Evolutionary conservation across 1,140 invertebrate species (phyloP).

Genomic region (Macrocentrus cingulum): DNA sequence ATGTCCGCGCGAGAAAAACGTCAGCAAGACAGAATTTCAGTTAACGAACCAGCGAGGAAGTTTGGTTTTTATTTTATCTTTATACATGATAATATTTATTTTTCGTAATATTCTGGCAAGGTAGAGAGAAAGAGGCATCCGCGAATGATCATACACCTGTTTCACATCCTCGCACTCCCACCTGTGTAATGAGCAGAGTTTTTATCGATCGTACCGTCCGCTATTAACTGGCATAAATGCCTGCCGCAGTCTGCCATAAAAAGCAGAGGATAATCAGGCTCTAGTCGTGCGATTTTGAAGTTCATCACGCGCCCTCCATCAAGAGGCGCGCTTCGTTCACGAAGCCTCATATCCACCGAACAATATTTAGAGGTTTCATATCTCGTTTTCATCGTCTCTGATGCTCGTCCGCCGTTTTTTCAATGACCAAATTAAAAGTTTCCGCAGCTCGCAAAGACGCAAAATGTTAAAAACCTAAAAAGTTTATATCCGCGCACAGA

Average conservation of each 20-base stretch:
- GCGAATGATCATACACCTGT: constrained; percentile 4
- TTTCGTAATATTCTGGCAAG: no score
- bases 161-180: background rate
- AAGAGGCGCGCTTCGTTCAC: background rate
- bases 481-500: no score
- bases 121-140: no score
- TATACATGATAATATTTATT: no score
- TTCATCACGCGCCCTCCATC: constrained; percentile 13
- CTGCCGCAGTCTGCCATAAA: constrained; percentile 24
- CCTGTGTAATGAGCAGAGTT: constrained; percentile 13
- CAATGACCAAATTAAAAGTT: constrained; percentile 14
- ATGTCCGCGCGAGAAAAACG: no score
- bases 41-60: no score
- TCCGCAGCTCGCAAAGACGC: background rate
- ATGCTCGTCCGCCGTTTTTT: background rate
- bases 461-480: no score
- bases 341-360: constrained; percentile 23
- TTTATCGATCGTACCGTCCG: constrained; percentile 26
- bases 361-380: constrained; percentile 22
- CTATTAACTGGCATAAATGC: constrained; percentile 26
- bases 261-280: constrained; percentile 25
- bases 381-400: constrained; percentile 6
- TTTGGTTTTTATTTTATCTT: no score
- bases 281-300: constrained; percentile 1
- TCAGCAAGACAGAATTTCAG: no score